Evolutionary conservation across 1,140 invertebrate species (phyloP).

Genomic region (Trichomalopsis sarcophagae): DNA sequence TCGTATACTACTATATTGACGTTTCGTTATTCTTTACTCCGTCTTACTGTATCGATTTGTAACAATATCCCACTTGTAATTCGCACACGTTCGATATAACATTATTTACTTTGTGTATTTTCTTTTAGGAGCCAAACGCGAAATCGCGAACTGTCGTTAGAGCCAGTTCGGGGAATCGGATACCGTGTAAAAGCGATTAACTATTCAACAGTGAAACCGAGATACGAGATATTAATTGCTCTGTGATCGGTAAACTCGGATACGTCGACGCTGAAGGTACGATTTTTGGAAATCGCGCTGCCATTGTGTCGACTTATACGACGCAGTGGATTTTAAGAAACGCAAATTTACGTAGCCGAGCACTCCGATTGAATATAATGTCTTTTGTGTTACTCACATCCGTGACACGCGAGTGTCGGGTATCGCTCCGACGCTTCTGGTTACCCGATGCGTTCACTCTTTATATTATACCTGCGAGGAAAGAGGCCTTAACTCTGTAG

Average conservation of each 20-base stretch:
- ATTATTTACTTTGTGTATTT: not conserved
- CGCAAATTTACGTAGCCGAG: not conserved
- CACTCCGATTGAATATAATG: not conserved
- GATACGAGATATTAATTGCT: too few relatives aligned
- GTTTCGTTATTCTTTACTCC: not conserved
- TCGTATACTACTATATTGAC: conserved; percentile 66
- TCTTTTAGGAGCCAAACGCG: not conserved
- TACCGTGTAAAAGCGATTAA: too few relatives aligned
- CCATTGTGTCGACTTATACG: not conserved
- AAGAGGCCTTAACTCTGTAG: not conserved
- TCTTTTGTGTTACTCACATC: not conserved
- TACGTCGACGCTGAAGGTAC: not conserved
- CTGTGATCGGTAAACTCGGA: too few relatives aligned
- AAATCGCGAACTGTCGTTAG: not conserved
- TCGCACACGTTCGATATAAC: not conserved
- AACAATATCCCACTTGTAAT: too few relatives aligned
- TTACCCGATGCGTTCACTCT: not conserved
- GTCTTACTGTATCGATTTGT: too few relatives aligned
- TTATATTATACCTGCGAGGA: not conserved
- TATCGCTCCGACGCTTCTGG: not conserved
- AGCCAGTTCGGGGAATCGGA: not conserved
- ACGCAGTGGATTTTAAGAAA: not conserved
- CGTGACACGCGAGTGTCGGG: not conserved
- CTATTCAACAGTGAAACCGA: not conserved
- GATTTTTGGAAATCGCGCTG: not conserved